Conservation (phyloP, 2,113 vertebrate genomes). For the Pseudorasbora parva region DNA sequence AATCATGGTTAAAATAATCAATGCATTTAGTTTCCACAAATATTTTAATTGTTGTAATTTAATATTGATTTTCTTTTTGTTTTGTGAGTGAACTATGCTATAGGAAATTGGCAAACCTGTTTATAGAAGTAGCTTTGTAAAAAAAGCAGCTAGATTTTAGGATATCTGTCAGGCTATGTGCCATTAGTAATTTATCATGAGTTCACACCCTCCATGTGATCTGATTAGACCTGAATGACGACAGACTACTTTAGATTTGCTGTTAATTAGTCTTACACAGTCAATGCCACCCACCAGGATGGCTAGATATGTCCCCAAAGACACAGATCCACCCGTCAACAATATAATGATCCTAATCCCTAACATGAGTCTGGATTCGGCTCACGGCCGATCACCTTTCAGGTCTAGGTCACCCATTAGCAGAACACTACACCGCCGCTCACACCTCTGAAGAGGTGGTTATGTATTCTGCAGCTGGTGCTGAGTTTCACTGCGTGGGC, state of each 20-base stretch:
- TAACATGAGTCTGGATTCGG: conserved; percentile 32
- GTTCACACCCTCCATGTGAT: neutral
- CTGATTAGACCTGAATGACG: neutral
- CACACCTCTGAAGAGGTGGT: conserved; percentile 3
- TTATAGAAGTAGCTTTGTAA: too few relatives aligned
- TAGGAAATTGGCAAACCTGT: neutral
- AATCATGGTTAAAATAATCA: too few relatives aligned
- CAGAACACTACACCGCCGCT: conserved; percentile 17
- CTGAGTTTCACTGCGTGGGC: neutral
- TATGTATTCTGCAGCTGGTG: neutral
- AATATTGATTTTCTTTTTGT: too few relatives aligned
- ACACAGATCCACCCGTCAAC: conserved; percentile 37
- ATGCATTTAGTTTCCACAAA: too few relatives aligned
- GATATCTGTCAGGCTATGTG: neutral
- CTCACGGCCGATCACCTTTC: conserved; percentile 14
- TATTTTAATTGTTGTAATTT: too few relatives aligned
- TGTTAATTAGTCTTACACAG: conserved; percentile 9
- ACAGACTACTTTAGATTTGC: conserved; percentile 10
- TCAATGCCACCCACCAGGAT: neutral
- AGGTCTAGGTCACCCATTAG: conserved; percentile 15
- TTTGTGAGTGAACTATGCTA: neutral
- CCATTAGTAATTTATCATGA: neutral
- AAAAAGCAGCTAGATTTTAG: neutral
- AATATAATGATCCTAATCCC: conserved; percentile 46
- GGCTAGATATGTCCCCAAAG: conserved; percentile 39